Conservation (phyloP, 2,797 vertebrate genomes). For the Lates japonicus region DNA sequence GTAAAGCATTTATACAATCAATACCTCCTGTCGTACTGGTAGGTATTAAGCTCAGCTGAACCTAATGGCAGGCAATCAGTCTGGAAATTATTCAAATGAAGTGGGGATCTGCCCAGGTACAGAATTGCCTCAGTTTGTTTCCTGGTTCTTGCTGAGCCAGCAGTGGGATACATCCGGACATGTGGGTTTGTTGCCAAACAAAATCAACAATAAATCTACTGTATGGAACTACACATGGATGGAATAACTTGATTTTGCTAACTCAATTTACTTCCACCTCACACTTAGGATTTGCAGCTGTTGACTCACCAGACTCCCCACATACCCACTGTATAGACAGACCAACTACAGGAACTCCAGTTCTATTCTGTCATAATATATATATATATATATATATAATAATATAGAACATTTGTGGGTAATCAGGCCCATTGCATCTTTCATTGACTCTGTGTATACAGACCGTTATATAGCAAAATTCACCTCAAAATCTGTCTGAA, state of each 20-base stretch:
- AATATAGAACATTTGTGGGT: not conserved
- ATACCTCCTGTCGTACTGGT: not conserved
- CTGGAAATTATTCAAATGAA: not conserved
- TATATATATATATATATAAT: too few relatives aligned
- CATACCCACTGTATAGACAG: not conserved
- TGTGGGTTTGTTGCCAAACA: not conserved
- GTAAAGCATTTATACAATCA: not conserved
- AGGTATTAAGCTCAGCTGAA: not conserved
- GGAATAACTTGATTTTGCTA: not conserved
- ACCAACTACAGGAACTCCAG: not conserved
- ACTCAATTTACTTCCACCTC: not conserved
- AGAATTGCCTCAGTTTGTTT: not conserved
- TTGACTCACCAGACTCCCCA: not conserved
- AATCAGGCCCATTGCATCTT: not conserved
- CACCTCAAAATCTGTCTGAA: constrained; percentile 8
- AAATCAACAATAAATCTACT: not conserved
- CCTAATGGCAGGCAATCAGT: not conserved
- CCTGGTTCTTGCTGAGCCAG: not conserved
- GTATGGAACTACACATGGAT: not conserved
- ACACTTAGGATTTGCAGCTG: not conserved
- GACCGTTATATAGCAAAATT: not conserved
- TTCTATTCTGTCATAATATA: not conserved
- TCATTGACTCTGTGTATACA: not conserved
- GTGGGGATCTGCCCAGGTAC: not conserved
- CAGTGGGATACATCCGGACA: not conserved